Evolutionary conservation across 2,888 invertebrate genomes (phyloP), one percentile per base, ranked within the genome.

Genomic region (Drosophila sordidapex): DNA sequence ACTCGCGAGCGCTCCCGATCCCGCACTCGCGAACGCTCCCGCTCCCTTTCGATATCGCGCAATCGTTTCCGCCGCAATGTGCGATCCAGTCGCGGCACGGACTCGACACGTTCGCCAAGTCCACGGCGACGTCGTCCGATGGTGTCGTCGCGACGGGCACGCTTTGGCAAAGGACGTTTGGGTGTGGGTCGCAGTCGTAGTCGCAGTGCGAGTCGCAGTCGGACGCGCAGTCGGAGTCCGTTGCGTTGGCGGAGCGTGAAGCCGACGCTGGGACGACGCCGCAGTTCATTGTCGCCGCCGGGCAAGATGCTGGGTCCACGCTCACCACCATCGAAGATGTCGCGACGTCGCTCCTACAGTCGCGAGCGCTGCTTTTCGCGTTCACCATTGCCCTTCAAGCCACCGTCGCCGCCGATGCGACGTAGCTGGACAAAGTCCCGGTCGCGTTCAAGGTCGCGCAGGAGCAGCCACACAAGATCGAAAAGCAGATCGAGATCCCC

Each of bases 371-470:
- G 87, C 27, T 92, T 91, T 49, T 91, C 92, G 1, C 86, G 92
- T 31, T 92, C 93, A 0, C 93, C 92, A 10, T 67, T 92, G 46
- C 92, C 92, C 7, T 92, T 92, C 27, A 92, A 91, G 63, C 92
- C 93, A 3, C 93, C 92, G 0, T 92, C 93, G 10, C 92, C 93
- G 2, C 92, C 92, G 4, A 91, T 92, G 91, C 91, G 90, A 4
- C 90, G 92, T 31, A 92, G 91, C 58, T 75, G 86, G 57, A 90
- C 91, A 0, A 79, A 83, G 25, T 63, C 91, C 5, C 71, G 80
- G 15, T 79, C 84, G 53, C 76, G 81, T 31, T 74, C 70, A 3
- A 60, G 76, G n/a, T 35, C 72, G 1, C 77, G 62, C 0, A 61
- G 76, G 2, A 71, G 64, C 21, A 78, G 74, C 13, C 74, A 79